These are phyloP conservation scores for Calosoma granatense DNA, from an alignment of 1,140 invertebrate genomes.

Conservation along the genomic window DNA sequence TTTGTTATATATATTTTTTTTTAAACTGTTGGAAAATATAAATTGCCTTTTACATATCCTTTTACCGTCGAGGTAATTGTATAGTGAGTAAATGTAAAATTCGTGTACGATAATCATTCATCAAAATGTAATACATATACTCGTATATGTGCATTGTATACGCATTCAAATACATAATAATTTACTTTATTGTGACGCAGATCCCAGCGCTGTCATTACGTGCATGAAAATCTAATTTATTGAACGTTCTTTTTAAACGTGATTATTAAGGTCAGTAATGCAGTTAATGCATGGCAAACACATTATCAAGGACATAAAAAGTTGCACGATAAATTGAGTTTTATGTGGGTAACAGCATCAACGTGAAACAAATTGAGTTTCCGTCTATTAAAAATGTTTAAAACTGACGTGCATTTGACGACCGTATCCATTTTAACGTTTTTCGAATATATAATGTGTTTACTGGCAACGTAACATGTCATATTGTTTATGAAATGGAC, in stretches of 20 bases:
- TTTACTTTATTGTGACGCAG: conserved; percentile 6
- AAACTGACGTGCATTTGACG: background rate
- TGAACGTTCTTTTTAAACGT: conserved; percentile 3
- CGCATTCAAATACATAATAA: conserved; percentile 22
- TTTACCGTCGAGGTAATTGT: too few species aligned
- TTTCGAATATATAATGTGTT: background rate
- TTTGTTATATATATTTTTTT: too few species aligned
- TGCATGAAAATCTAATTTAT: conserved; percentile 6
- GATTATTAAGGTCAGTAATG: background rate
- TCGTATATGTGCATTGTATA: too few species aligned
- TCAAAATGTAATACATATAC: too few species aligned
- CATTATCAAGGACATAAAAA: background rate
- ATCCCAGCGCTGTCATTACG: background rate
- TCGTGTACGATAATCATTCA: too few species aligned
- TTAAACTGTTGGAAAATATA: too few species aligned
- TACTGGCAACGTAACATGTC: too few species aligned
- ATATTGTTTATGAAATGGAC: too few species aligned
- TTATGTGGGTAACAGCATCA: conserved; percentile 3
- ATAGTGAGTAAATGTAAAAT: too few species aligned
- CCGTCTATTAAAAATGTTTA: conserved; percentile 1
- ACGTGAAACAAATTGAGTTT: background rate
- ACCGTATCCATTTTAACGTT: background rate
- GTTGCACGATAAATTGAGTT: background rate
- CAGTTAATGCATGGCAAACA: background rate
- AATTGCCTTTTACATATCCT: too few species aligned